These are phyloP conservation scores for Apteryx mantelli DNA, from an alignment of 2,113 vertebrate genomes.

Conservation along the genomic window DNA sequence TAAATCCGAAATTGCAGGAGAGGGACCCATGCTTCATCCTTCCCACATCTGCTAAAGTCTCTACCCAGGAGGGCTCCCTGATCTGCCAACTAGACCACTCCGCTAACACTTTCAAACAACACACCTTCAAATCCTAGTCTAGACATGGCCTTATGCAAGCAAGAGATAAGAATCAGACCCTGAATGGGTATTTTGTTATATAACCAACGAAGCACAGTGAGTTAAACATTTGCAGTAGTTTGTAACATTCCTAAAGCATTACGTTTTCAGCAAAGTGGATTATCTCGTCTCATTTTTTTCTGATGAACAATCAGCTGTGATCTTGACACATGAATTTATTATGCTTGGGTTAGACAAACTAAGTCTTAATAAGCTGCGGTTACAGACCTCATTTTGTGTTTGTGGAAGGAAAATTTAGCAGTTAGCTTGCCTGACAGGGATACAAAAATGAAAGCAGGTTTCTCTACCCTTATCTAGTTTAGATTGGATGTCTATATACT, in stretches of 20 bases:
- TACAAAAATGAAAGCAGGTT: neutral
- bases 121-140: slow-evolving; percentile 62
- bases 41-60: fast-evolving
- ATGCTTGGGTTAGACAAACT: slow-evolving; percentile 62
- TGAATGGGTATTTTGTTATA: slow-evolving; percentile 62
- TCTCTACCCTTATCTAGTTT: slow-evolving; percentile 20
- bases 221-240: slow-evolving; percentile 64
- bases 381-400: slow-evolving; percentile 33
- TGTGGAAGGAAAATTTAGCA: neutral
- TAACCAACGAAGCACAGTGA: neutral
- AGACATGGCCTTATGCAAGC: slow-evolving; percentile 49
- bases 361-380: slow-evolving; percentile 41
- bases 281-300: slow-evolving; percentile 63
- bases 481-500: slow-evolving; percentile 19
- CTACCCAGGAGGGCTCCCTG: neutral
- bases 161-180: slow-evolving; percentile 26
- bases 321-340: slow-evolving; percentile 65
- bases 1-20: neutral
- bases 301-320: slow-evolving; percentile 47
- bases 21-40: neutral
- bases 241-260: slow-evolving; percentile 56
- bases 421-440: neutral
- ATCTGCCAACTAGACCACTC: slow-evolving; percentile 6
- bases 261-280: slow-evolving; percentile 45
- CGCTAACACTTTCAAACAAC: slow-evolving; percentile 38